These are phyloP conservation scores for Acropora tenuis DNA, from an alignment of 64 coral and sea anemone species.

Conservation along the genomic window DNA sequence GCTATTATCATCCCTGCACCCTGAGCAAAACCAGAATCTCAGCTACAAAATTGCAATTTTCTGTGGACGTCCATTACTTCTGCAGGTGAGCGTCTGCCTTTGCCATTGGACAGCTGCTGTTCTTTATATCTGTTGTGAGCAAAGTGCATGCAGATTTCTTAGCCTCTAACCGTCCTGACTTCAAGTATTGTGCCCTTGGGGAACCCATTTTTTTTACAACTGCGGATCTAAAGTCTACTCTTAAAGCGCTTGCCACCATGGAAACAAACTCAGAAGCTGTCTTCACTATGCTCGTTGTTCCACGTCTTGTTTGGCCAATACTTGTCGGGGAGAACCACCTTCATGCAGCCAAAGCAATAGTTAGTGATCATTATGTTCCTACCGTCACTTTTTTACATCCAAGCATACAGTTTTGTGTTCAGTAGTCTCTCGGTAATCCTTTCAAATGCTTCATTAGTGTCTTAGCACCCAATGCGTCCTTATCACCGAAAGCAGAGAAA, in stretches of 20 bases:
- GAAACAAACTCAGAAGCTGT: constrained; percentile 10
- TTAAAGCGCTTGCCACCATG: constrained; percentile 25
- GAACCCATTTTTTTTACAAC: constrained; percentile 2
- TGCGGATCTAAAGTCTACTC: constrained; percentile 3
- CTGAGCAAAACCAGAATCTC: too few relatives aligned
- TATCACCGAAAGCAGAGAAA: background rate
- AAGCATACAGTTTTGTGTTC: background rate
- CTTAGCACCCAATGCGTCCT: too few relatives aligned
- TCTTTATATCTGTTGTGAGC: too few relatives aligned
- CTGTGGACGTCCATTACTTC: too few relatives aligned
- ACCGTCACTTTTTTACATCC: constrained; percentile 12
- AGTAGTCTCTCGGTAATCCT: background rate
- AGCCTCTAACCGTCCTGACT: background rate
- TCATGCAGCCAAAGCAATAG: constrained; percentile 26
- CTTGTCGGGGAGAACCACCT: constrained; percentile 55
- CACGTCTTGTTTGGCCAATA: constrained; percentile 45
- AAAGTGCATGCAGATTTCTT: too few relatives aligned
- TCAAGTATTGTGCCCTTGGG: constrained; percentile 29
- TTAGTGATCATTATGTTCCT: constrained; percentile 15
- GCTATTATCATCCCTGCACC: background rate
- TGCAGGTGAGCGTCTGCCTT: too few relatives aligned
- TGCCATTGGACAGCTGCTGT: too few relatives aligned
- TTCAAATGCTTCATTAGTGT: too few relatives aligned
- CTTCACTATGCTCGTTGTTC: constrained; percentile 57
- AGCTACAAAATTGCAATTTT: too few relatives aligned